Base-by-base conservation (phyloP, 2,113 vertebrate species). In the Lampris megalopsis region DNA sequence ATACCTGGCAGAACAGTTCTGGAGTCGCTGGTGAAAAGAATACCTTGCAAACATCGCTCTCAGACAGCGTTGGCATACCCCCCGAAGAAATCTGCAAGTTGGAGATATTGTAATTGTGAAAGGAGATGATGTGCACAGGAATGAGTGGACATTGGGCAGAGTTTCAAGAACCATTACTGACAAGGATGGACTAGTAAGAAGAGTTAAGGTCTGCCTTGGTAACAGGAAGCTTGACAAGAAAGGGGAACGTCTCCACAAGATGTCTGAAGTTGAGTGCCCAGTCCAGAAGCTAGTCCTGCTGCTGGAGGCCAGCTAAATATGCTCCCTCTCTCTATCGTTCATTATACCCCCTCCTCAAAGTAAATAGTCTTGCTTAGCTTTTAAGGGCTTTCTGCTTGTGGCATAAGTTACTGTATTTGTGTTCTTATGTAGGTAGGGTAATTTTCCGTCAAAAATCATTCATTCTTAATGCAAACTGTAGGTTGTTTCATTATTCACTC, bases 51-150 rank as follows among this genome's bases (percentile, higher is more conserved):
- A 74, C 9, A 74, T 77, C 10, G 43, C 64, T 36, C 38, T n/a
- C 4, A 63, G 59, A 64, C 75, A 71, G 38, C 11, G 36, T 1
- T 65, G 73, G 73, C 73, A 76, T n/a, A 41, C n/a, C 6, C 60
- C 35, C 2, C 56, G 35, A 37, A 71, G 69, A 61, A 71, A 71
- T 38, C 6, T 71, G 6, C 52, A 65, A 63, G 41, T 54, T 40
- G 73, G 43, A 36, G 73, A 68, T 38, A 68, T 68, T 38, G 64
- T 75, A 2, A 49, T 75, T 5, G 48, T 59, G 53, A 75, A n/a
- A 68, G 63, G 57, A 24, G 53, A 75, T 36, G 73, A 75, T 48
- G n/a, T 68, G 9, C 73, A 13, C n/a, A 75, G 73, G 10, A 67
- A 41, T 41, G 54, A 68, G 35, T 59, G 73, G 73, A 7, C 41